Base-by-base conservation (phyloP, 2,113 vertebrate species). In the Aegithalos caudatus region DNA sequence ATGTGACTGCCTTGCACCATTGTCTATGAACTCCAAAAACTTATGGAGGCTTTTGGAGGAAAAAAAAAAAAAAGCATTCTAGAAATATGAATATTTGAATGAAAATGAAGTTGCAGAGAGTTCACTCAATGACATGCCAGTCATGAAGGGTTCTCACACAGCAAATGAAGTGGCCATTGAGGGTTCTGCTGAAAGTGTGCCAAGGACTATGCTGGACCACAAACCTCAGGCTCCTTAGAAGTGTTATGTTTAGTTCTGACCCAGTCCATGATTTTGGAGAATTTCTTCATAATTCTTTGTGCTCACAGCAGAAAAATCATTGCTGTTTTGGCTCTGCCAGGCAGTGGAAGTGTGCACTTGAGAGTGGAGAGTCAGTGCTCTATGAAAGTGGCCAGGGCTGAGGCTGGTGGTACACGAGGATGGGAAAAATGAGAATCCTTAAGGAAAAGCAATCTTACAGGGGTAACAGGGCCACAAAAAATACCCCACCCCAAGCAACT, bases 221-320 rank as follows among this genome's bases (percentile, higher is more conserved):
- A 65, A 37, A 37, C 21, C 18, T 54, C 4, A 0, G 0, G 2
- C 9, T 81, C 19, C 11, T 12, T 12, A 17, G 47, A 48, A 7
- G 5, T 16, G 3, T 51, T 48, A 44, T 7, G 64, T 67, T 44
- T 65, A 19, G 13, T 80, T 89, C 35, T 85, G 40, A 24, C 17
- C 62, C 31, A 60, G 29, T 14, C 12, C 7, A 4, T 45, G 28
- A 20, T 17, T 90, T 71, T 56, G 21, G 83, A n/a, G 58, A 57
- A 57, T n/a, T 50, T 81, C 29, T 60, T 72, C 10, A 38, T 24
- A 60, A 22, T 29, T 67, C 24, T 37, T 6, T 42, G 18, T 53
- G 19, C 22, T 64, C 1, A 0, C 11, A 22, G 31, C 33, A 73
- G 65, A n/a, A 69, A 14, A 54, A 37, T 47, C 8, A 2, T 25